Base-by-base conservation (phyloP, 2,113 vertebrate genomes). In the Zosterops borbonicus region DNA sequence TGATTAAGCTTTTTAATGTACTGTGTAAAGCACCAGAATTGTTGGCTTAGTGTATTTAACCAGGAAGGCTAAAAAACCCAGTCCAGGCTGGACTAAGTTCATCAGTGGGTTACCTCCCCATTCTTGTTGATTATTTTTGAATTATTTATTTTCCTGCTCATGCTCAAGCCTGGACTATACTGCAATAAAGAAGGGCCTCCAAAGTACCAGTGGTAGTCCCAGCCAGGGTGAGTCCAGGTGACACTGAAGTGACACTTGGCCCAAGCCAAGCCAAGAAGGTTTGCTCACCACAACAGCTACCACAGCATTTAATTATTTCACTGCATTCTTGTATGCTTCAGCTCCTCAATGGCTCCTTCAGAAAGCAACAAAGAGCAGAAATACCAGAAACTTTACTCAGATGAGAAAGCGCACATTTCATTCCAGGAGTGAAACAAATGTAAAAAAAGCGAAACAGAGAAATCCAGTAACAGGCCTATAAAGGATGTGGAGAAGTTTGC, bases 1-100 rank as follows among this genome's bases (percentile, higher is more conserved):
- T 91, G 86, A 95, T 91, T 95, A 96, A 96, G 83, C 92, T 95
- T 95, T 77, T 94, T 93, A 96, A 96, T 73, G 89, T 77, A 74
- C 90, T 95, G 94, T 95, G 85, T 47, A 95, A 95, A 90, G 49
- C 80, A 95, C 42, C 77, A 93, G 89, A 83, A 73, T 73, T 85
- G 23, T 63, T 95, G 84, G 35, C 46, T 88, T 67, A 70, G 90
- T 83, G 58, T 68, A 84, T 90, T 93, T 95, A 96, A 93, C 73
- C 78, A 90, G 63, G 46, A 96, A 53, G 16, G 39, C 76, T 81
- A 67, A 89, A 87, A 87, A 73, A 89, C 20, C 9, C 44, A 89
- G 33, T 75, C 39, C 28, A 64, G 33, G 23, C 59, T 93, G 78
- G 70, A 44, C 13, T 60, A 67, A 87, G 49, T 49, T 87, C 27